Base-by-base conservation (phyloP, 1,140 invertebrate species). In the Psix sp. region DNA sequence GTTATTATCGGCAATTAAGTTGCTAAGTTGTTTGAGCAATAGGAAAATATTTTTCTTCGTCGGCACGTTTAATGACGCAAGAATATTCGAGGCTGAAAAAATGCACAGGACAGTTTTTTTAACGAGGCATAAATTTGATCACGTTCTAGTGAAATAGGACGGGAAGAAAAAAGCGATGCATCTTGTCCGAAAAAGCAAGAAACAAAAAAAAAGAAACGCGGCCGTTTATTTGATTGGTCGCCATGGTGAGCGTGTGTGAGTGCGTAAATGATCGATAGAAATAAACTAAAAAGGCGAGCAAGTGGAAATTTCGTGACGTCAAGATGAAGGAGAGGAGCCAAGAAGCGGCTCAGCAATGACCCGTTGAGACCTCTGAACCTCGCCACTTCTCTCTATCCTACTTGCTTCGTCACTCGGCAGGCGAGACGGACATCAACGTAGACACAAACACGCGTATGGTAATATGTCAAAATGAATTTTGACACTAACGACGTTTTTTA, bases 231-330 rank as follows among this genome's bases (percentile, higher is more conserved):
- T 59, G 40, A 31, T 14, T 40, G n/a, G n/a, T n/a, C n/a, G n/a
- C n/a, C n/a, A 36, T 11, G 11, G 3, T 52, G 38, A n/a, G 11
- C 5, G 5, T 7, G 1, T n/a, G 18, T 29, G 3, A 33, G 29
- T 51, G 45, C 29, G 16, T 46, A 29, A 56, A 62, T 48, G 54
- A 46, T 65, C 39, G 59, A 40, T 60, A 46, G 60, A 74, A 77
- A 72, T 74, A 75, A 79, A 77, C 45, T 65, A 43, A 72, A 71
- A 70, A 71, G 67, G 17, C 65, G 39, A 75, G 71, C 59, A 71
- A 83, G 76, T 83, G 80, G 80, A 81, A 81, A 83, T 83, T 81
- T 81, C 71, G 74, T 82, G 79, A 82, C 79, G 76, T 79, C 70
- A 80, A 71, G 45, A 56, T 71, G 63, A 49, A 62, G 70, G 26